Percentiles rank a stretch among this genome's conserved stretches.
Evolutionary conservation across 2,888 invertebrate species (phyloP).

Genomic region (Merodon equestris): DNA sequence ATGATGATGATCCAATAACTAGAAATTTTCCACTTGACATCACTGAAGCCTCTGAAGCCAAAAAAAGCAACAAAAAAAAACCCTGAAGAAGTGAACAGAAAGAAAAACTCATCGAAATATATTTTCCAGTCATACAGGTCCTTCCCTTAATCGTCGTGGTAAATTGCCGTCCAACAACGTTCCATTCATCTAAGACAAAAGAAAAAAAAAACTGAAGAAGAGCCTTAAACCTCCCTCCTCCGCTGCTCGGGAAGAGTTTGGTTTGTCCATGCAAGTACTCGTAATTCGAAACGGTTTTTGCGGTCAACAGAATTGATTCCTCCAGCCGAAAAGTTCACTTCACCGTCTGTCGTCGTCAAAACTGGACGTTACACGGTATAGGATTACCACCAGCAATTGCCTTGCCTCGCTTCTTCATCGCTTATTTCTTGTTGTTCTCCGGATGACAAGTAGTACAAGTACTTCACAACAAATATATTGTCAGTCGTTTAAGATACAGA

Average conservation of each 20-base stretch:
- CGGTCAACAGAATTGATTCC: conserved; percentile 66
- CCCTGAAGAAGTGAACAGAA: conserved; percentile 38
- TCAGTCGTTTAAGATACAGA: too few relatives aligned
- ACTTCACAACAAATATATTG: too few relatives aligned
- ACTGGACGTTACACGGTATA: conserved; percentile 2
- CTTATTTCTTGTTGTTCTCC: conserved; percentile 7
- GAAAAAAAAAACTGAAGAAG: neutral
- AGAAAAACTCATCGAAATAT: conserved; percentile 38
- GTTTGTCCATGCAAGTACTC: conserved; percentile 33
- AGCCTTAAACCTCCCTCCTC: conserved; percentile 12
- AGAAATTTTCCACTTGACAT: conserved; percentile 76
- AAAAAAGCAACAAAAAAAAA: too few relatives aligned
- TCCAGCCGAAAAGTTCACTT: conserved; percentile 66
- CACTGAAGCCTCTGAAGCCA: conserved; percentile 65
- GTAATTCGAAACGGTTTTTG: conserved; percentile 64
- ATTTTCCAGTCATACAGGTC: conserved; percentile 66
- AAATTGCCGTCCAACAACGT: conserved; percentile 41
- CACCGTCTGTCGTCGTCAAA: conserved; percentile 30
- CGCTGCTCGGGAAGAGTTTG: conserved; percentile 30
- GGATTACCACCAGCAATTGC: conserved; percentile 35
- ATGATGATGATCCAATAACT: conserved; percentile 69
- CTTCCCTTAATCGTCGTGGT: conserved; percentile 64
- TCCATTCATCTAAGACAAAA: too few relatives aligned
- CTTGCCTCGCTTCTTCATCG: conserved; percentile 3
- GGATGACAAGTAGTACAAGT: neutral